Base-by-base conservation (phyloP, 2,113 vertebrate genomes). In the Rhynchomys soricoides region DNA sequence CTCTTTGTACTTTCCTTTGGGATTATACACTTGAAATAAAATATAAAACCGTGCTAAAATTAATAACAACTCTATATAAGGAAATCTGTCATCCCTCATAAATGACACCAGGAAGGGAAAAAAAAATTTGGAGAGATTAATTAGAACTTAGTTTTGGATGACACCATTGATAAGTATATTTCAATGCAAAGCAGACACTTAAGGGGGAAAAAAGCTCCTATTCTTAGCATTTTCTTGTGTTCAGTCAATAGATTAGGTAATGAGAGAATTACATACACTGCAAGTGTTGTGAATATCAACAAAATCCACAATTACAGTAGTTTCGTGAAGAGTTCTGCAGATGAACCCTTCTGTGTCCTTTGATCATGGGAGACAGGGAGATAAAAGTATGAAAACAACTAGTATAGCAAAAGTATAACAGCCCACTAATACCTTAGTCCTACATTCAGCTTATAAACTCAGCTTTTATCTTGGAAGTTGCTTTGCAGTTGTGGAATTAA, bases 391-490 rank as follows among this genome's bases (percentile, higher is more conserved):
- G 34, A 91, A 94, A 82, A 8, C 37, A 66, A 21, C 71, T 90
- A n/a, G n/a, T n/a, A n/a, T n/a, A n/a, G n/a, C n/a, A n/a, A n/a
- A n/a, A n/a, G n/a, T n/a, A 66, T 87, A 94, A 88, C 77, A 5
- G 26, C 87, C 94, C 89, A 64, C 40, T 93, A 92, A 92, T 66
- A 94, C 92, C 94, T 95, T 96, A 96, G 94, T 91, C 90, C 37
- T 77, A 3, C 91, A 81, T 91, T 96, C 85, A 90, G 71, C 75
- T 94, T 92, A 92, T 68, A 74, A 68, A 78, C 94, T 92, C 95
- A 90, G 40, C 83, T 97, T 97, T 94, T 95, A 90, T 94, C 92
- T 96, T 83, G 40, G 29, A 83, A 93, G 43, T 89, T 97, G 45
- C 68, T 97, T 97, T 95, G 59, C 52, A 95, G 77, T 24, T 90